Evolutionary conservation across 1,140 invertebrate genomes (phyloP), one percentile per base, ranked within the genome.

Genomic region (Glossosoma conforme): DNA sequence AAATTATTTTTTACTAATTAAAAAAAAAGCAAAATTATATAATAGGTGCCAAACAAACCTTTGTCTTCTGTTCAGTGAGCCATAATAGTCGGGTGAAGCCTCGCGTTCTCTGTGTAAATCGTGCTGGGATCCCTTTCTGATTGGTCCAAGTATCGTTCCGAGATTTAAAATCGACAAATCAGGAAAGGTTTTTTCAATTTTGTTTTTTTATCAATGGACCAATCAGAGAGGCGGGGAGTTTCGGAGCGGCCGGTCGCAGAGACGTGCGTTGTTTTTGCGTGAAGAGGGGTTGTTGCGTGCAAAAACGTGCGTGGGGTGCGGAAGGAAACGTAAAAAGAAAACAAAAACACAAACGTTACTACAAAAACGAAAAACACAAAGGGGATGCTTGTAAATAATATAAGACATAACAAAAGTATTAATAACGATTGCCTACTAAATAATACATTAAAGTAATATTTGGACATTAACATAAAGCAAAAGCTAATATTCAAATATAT

Each of bases 71-170:
- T 65, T 66, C 56, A 77, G 66, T 56, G 75, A 74, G 63, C 81
- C 79, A 60, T 78, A 77, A 60, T 71, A 75, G 67, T 84, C 82
- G 45, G 80, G 78, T 59, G 81, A 82, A 48, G 76, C 69, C 58
- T 82, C 81, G 60, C 80, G 64, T 50, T 75, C 72, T 40, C 71
- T 65, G 61, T 70, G 75, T 60, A 83, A 69, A 65, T 84, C 82
- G 72, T 83, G 82, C 67, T 80, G 81, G 53, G 80, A 83, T 61
- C 81, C 80, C 61, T 79, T 79, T 60, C 55, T 57, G 42, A 14
- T 50, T 42, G 47, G 28, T 18, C 25, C 28, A 21, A 42, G n/a
- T n/a, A n/a, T n/a, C n/a, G n/a, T n/a, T n/a, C 22, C 17, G 28
- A 15, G 43, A 22, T 42, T 40, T 19, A 41, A 13, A 36, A 38